Evolutionary conservation across 2,888 invertebrate species (phyloP).

Genomic region (Alloscopus bannaensis): DNA sequence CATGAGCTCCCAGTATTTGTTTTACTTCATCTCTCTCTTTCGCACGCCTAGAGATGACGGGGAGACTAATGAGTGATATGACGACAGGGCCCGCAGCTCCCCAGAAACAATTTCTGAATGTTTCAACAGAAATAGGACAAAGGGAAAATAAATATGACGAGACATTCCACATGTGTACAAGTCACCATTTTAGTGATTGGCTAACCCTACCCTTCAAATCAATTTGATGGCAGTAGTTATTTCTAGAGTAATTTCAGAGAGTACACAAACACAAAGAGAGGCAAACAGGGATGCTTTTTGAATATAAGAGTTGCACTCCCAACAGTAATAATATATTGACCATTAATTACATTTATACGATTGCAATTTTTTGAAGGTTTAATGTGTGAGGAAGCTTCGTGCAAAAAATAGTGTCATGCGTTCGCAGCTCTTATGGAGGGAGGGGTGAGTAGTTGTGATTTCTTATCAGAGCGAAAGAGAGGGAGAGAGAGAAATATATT

Average conservation of each 20-base stretch:
- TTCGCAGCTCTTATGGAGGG: neutral
- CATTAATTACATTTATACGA: slow-evolving; percentile 4
- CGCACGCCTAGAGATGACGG: too few species aligned
- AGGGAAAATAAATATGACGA: too few species aligned
- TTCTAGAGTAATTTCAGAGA: slow-evolving; percentile 14
- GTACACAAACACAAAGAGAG: neutral
- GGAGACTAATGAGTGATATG: too few species aligned
- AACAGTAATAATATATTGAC: neutral
- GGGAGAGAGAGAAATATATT: neutral
- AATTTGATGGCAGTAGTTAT: slow-evolving; percentile 1
- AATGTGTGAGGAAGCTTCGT: too few species aligned
- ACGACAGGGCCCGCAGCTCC: too few species aligned
- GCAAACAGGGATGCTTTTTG: neutral
- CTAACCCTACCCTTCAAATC: slow-evolving; percentile 24
- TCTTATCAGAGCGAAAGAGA: neutral
- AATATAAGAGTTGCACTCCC: neutral
- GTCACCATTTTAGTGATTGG: too few species aligned
- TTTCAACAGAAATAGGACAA: too few species aligned
- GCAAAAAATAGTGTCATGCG: too few species aligned
- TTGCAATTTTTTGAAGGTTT: too few species aligned
- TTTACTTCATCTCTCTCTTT: too few species aligned
- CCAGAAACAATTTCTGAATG: too few species aligned
- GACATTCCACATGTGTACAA: too few species aligned
- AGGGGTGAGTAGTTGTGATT: neutral
- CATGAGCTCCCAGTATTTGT: neutral